phyloP scores from a whole-genome alignment of 2,113 vertebrate species.

The Ahaetulla prasina region DNA sequence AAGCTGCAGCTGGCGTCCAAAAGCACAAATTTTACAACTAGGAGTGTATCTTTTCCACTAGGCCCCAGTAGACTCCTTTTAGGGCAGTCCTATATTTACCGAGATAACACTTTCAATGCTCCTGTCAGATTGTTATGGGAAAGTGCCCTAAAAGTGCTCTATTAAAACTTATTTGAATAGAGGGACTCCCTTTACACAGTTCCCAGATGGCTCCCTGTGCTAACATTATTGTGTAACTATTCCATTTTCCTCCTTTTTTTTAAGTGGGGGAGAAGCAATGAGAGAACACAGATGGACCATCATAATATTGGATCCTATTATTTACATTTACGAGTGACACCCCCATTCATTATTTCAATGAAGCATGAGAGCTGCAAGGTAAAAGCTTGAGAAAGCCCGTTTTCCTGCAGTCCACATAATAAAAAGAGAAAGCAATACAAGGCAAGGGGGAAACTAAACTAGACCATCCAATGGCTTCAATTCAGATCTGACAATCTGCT shows the following conservation, averaged over 20 bases:
- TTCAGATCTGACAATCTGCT: neutral
- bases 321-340: neutral
- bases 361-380: neutral
- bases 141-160: neutral
- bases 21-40: neutral
- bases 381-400: neutral
- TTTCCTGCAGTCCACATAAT: neutral
- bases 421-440: neutral
- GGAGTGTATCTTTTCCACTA: neutral
- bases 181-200: neutral
- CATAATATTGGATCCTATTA: neutral
- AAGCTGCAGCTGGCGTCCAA: neutral
- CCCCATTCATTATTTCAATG: neutral
- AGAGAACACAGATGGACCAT: neutral
- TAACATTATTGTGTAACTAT: neutral
- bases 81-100: neutral
- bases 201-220: neutral
- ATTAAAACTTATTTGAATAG: neutral
- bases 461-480: neutral
- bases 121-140: neutral
- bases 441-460: neutral
- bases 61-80: neutral
- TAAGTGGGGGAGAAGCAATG: neutral
- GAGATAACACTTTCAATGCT: neutral
- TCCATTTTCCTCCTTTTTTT: neutral